Evolutionary conservation across 1,140 invertebrate genomes (phyloP).

Genomic region (Ceratina australensis): DNA sequence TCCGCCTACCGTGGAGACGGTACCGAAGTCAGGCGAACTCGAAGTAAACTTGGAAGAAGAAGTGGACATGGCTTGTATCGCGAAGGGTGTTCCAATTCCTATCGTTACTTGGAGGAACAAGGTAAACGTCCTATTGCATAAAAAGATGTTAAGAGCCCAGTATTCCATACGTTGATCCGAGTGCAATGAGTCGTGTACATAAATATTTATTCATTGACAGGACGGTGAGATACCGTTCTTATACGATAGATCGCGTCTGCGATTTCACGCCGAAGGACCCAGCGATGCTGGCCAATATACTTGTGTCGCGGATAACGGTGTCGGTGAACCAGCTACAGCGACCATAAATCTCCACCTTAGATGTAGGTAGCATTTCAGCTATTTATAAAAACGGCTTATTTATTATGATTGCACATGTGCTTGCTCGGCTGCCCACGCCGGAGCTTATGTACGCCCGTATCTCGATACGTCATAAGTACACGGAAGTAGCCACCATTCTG

Average conservation of each 20-base stretch:
- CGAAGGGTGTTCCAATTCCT: slow-evolving; percentile 84
- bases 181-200: neutral
- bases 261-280: slow-evolving; percentile 84
- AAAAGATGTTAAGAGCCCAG: neutral
- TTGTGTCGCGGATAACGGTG: slow-evolving; percentile 86
- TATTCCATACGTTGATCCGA: too few species aligned
- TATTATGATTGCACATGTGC: neutral
- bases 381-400: neutral
- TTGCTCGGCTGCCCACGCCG: slow-evolving; percentile 11
- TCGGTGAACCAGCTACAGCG: slow-evolving; percentile 85
- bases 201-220: slow-evolving; percentile 68
- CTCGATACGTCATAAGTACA: neutral
- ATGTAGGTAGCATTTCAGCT: slow-evolving; percentile 77
- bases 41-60: slow-evolving; percentile 86
- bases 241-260: slow-evolving; percentile 82
- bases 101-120: slow-evolving; percentile 85
- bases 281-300: slow-evolving; percentile 85
- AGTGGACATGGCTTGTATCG: slow-evolving; percentile 85
- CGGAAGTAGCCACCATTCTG: slow-evolving; percentile 58
- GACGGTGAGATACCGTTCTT: slow-evolving; percentile 83
- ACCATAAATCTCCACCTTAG: slow-evolving; percentile 81
- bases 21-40: slow-evolving; percentile 84
- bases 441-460: slow-evolving; percentile 55
- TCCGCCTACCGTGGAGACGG: slow-evolving; percentile 83
- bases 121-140: slow-evolving; percentile 70